Base-by-base conservation (phyloP, 2,113 vertebrate species). In the Dromaius novaehollandiae region DNA sequence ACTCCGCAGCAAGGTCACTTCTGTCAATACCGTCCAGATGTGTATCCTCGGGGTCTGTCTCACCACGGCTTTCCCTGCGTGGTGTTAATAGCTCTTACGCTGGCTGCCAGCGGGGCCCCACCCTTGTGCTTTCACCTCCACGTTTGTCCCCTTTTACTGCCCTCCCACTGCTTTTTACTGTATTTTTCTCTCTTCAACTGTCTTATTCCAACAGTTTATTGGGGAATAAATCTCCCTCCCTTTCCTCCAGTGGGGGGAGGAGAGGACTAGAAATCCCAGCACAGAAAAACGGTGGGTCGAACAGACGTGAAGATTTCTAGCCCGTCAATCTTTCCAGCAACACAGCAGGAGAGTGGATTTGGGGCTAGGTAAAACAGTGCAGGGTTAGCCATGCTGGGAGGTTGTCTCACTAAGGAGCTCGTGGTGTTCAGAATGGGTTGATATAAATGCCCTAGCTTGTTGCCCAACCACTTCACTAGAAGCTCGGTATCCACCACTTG, bases 11-110 rank as follows among this genome's bases (percentile, higher is more conserved):
- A 91, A 93, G 93, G 96, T 97, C 91, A 76, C 5, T 89, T 30
- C 64, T 94, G 88, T 94, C 88, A 96, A 61, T 94, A 3, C 80
- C 17, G 60, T 95, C 93, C 97, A 97, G 96, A 96, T 96, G 97
- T 96, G 93, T 36, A 20, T 96, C 95, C 94, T 94, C 80, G 16
- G 89, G 93, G 76, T 84, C 93, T 95, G 80, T 91, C 85, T 91
- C 76, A 90, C 76, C 76, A 36, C 1, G 65, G 32, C 56, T 96
- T 91, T 64, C 91, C 9, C 89, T 34, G 93, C 0, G 0, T 94
- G 94, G 79, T 93, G 94, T 96, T 96, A 96, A 97, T 79, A 11
- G 91, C 75, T 86, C 91, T 95, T 89, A 11, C 0, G 2, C 78
- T 64, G 71, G 36, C 60, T 91, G 65, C 79, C 94, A 75, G 95